Conservation (phyloP, 1,140 invertebrate genomes). For the Chionoecetes opilio region DNA sequence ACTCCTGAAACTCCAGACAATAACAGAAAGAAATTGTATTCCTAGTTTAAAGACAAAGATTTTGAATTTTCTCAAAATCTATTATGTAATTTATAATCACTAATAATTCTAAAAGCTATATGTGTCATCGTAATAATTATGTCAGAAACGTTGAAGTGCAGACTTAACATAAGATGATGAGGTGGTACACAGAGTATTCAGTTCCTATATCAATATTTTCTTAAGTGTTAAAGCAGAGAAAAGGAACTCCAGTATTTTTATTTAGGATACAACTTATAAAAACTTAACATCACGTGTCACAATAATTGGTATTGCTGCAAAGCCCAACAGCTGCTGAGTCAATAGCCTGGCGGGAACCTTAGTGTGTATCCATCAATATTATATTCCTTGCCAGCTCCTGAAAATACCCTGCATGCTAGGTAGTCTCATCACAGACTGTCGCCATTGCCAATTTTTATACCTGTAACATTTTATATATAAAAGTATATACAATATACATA, state of each 20-base stretch:
- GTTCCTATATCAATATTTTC: conserved; percentile 30
- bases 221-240: conserved; percentile 9
- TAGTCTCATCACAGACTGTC: conserved; percentile 68
- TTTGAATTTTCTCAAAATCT: conserved; percentile 76
- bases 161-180: not conserved
- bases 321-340: not conserved
- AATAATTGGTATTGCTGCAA: not conserved
- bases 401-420: conserved; percentile 68
- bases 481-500: conserved; percentile 60
- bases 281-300: not conserved
- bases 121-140: conserved; percentile 19
- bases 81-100: conserved; percentile 63
- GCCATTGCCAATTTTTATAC: conserved; percentile 72
- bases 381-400: not conserved
- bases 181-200: conserved; percentile 4
- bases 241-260: conserved; percentile 2
- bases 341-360: not conserved
- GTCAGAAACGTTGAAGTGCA: conserved; percentile 5
- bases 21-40: conserved; percentile 59
- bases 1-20: conserved; percentile 61
- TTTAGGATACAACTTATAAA: not conserved
- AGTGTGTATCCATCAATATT: not conserved
- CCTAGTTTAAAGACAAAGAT: conserved; percentile 68
- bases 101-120: conserved; percentile 50
- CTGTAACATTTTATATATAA: conserved; percentile 71